Conservation (phyloP, 2,113 vertebrate species). For the Anguilla japonica region DNA sequence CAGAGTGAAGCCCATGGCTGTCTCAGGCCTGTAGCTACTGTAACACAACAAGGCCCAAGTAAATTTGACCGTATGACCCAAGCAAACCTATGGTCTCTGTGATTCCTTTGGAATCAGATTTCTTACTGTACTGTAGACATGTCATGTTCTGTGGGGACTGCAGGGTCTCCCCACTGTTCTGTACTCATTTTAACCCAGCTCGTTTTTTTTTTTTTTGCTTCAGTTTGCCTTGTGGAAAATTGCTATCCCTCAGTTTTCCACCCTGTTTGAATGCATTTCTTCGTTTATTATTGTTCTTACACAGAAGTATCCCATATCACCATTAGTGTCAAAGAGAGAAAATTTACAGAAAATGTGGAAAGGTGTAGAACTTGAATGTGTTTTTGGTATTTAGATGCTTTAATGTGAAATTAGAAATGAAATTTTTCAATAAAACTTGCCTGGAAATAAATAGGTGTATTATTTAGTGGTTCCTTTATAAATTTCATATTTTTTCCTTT, state of each 20-base stretch:
- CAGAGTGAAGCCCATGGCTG: background rate
- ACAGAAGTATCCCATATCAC: background rate
- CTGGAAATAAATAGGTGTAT: background rate
- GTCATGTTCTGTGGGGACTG: background rate
- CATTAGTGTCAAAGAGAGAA: too few species aligned
- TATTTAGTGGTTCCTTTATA: background rate
- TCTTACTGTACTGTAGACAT: background rate
- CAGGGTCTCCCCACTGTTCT: background rate
- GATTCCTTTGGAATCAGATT: too few species aligned
- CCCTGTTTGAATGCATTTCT: background rate
- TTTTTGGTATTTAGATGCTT: background rate
- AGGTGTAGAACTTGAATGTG: too few species aligned
- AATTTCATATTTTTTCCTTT: background rate
- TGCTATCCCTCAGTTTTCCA: background rate
- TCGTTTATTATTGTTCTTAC: background rate
- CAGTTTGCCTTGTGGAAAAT: too few species aligned
- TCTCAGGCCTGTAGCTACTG: background rate
- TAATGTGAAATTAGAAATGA: background rate
- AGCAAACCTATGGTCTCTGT: background rate
- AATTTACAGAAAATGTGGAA: too few species aligned
- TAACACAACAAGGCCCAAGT: background rate
- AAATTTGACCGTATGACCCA: background rate
- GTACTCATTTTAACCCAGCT: too few species aligned
- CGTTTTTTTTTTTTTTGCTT: too few species aligned
- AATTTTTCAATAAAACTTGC: background rate